Percentiles rank a stretch among this genome's conserved stretches.
Conservation (phyloP, 1,140 invertebrate species). For the Trachymyrmex septentrionalis region DNA sequence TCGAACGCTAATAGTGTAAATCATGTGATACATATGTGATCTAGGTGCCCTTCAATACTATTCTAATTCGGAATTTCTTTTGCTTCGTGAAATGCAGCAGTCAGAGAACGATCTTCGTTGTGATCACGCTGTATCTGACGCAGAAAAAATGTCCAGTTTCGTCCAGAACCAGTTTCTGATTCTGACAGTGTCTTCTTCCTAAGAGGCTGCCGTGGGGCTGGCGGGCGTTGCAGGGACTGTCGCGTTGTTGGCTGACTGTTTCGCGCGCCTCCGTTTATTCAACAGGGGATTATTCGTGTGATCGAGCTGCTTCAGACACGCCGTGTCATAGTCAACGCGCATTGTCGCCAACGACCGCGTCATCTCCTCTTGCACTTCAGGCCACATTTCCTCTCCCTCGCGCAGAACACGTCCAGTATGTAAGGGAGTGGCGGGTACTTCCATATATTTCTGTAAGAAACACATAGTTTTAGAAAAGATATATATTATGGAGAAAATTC, state of each 20-base stretch:
- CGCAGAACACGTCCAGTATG: constrained; percentile 95
- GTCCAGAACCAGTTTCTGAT: constrained; percentile 13
- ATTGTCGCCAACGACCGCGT: constrained; percentile 98
- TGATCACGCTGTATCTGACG: constrained; percentile 74
- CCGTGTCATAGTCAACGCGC: constrained; percentile 97
- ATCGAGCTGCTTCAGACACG: constrained; percentile 91
- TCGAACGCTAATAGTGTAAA: background rate
- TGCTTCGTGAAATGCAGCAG: constrained; percentile 59
- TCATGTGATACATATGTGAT: background rate
- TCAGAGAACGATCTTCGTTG: constrained; percentile 75
- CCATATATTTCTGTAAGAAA: constrained; percentile 91
- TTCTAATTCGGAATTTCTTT: constrained; percentile 44
- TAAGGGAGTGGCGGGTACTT: constrained; percentile 97
- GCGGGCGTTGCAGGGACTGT: constrained; percentile 66
- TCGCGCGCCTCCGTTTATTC: constrained; percentile 91
- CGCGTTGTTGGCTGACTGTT: constrained; percentile 68
- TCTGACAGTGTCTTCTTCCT: constrained; percentile 63
- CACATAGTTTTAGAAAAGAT: background rate
- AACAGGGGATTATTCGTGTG: constrained; percentile 96
- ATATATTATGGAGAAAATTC: background rate
- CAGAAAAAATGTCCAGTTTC: constrained; percentile 73
- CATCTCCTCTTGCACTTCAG: constrained; percentile 99
- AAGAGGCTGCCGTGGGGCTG: constrained; percentile 77
- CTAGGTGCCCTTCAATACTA: constrained; percentile 34
- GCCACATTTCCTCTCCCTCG: constrained; percentile 97